These are phyloP conservation scores for Trichonephila inaurata DNA, from an alignment of 1,140 invertebrate species.

Conservation along the genomic window DNA sequence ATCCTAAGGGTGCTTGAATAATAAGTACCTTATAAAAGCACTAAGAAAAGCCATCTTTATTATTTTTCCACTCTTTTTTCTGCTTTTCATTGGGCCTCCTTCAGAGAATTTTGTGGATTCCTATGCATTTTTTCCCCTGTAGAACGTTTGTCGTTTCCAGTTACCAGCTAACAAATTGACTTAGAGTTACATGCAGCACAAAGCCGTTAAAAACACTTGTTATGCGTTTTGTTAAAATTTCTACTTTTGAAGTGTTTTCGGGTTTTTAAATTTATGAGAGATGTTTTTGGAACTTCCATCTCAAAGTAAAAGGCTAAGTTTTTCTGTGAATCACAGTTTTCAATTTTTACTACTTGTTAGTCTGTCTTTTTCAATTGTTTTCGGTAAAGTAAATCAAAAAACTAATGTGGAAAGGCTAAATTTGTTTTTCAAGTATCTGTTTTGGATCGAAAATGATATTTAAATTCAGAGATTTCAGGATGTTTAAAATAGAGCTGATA, in stretches of 20 bases:
- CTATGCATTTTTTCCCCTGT: not conserved
- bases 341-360: not conserved
- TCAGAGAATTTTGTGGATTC: not conserved
- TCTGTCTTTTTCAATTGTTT: too few relatives aligned
- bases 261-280: not conserved
- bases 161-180: not conserved
- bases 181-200: not conserved
- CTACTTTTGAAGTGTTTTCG: not conserved
- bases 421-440: too few relatives aligned
- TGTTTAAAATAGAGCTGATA: too few relatives aligned
- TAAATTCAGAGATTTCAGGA: too few relatives aligned
- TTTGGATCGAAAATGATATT: too few relatives aligned
- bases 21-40: constrained; percentile 17
- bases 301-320: not conserved
- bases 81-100: not conserved
- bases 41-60: not conserved
- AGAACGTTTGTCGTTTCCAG: not conserved
- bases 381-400: too few relatives aligned
- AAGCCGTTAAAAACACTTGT: not conserved
- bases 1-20: constrained; percentile 34
- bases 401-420: too few relatives aligned
- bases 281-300: not conserved
- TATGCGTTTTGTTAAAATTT: not conserved
- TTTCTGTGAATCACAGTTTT: not conserved
- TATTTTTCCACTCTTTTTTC: not conserved